phyloP scores from a whole-genome alignment of 2,113 vertebrate species.

The Podarcis cretensis region DNA sequence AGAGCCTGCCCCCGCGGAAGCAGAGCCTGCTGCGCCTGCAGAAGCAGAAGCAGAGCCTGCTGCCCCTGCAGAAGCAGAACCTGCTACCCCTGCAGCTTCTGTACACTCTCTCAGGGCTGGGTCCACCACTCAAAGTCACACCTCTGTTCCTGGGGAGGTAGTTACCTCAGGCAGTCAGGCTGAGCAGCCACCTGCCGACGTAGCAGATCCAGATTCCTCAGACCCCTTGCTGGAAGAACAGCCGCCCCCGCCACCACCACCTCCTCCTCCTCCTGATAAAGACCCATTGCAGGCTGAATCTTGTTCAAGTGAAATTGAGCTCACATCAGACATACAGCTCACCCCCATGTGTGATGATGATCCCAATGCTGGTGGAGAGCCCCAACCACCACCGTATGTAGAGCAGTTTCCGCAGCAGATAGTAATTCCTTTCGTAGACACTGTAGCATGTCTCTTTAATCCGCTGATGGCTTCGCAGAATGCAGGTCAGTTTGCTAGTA shows the following conservation, averaged over 20 bases:
- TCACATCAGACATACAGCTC: slow-evolving; percentile 2
- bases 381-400: slow-evolving; percentile 10
- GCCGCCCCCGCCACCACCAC: slow-evolving; percentile 3
- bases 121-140: slow-evolving; percentile 1
- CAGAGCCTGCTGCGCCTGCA: neutral
- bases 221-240: slow-evolving; percentile 61
- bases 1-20: neutral
- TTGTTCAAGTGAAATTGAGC: slow-evolving; percentile 42
- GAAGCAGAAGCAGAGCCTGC: neutral
- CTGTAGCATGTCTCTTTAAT: slow-evolving; percentile 42
- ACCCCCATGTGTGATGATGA: slow-evolving; percentile 32
- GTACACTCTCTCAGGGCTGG: slow-evolving; percentile 1
- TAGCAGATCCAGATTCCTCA: slow-evolving; percentile 21
- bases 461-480: slow-evolving; percentile 33
- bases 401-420: slow-evolving; percentile 64
- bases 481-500: slow-evolving; percentile 17
- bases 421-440: slow-evolving; percentile 47
- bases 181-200: slow-evolving; percentile 18
- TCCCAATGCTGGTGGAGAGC: slow-evolving; percentile 37
- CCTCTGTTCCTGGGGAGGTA: slow-evolving; percentile 25
- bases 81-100: slow-evolving; percentile 4
- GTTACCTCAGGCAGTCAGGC: slow-evolving; percentile 27
- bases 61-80: neutral
- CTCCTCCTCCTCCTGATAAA: slow-evolving; percentile 35
- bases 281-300: slow-evolving; percentile 34